Evolutionary conservation across 2,797 vertebrate genomes (phyloP).

Genomic region (Myiotriccus ornatus): DNA sequence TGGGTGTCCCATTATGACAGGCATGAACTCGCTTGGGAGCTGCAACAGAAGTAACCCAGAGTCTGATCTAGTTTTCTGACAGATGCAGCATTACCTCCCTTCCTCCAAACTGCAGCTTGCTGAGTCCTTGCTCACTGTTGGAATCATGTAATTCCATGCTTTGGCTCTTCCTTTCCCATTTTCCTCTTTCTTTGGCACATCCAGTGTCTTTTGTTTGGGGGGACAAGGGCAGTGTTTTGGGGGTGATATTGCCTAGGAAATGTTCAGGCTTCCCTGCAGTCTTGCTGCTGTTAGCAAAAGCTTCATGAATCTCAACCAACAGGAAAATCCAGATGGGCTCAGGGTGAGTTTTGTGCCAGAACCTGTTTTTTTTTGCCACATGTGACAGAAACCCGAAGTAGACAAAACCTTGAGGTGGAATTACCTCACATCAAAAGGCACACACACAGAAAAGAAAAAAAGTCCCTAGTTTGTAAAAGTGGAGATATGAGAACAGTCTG

Average conservation of each 20-base stretch:
- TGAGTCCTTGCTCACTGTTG: background rate
- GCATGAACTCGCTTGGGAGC: background rate
- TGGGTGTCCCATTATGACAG: background rate
- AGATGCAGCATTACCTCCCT: background rate
- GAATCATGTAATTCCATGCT: background rate
- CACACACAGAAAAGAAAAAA: background rate
- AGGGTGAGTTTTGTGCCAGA: background rate
- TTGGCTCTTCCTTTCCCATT: background rate
- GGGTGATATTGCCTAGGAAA: background rate
- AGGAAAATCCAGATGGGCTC: constrained; percentile 12
- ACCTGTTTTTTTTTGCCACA: background rate
- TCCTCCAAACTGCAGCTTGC: background rate
- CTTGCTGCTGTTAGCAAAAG: background rate
- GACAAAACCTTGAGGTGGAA: background rate
- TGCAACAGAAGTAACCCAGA: background rate
- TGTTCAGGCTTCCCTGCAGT: background rate
- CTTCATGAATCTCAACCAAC: background rate
- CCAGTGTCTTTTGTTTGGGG: no score
- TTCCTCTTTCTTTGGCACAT: background rate
- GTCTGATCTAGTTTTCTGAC: background rate
- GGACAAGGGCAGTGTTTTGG: background rate
- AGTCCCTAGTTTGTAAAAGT: background rate
- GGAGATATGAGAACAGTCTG: background rate
- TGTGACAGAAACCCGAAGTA: background rate
- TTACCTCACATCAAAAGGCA: background rate